Percentiles rank a stretch among this genome's conserved stretches.
phyloP scores from a whole-genome alignment of 2,113 vertebrate genomes.

The Protomyctophum bolini region DNA sequence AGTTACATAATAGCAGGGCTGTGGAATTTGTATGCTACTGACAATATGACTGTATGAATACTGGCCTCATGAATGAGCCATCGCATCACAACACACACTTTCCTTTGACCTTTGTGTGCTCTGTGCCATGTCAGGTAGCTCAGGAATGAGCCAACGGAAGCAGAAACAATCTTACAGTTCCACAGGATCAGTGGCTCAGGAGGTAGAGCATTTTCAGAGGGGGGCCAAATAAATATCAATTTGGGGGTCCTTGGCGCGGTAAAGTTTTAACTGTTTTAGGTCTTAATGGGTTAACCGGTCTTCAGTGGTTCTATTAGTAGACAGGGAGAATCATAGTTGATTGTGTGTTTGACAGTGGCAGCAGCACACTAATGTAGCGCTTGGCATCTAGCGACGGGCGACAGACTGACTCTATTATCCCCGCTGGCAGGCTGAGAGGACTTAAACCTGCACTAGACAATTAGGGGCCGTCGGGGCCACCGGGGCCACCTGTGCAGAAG shows the following conservation, averaged over 20 bases:
- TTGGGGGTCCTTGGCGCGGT: too few relatives aligned
- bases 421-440: constrained; percentile 33
- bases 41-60: too few relatives aligned
- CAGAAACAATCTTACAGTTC: constrained; percentile 70
- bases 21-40: too few relatives aligned
- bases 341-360: constrained; percentile 27
- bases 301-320: not conserved
- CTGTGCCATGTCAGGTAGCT: constrained; percentile 50
- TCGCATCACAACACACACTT: too few relatives aligned
- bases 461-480: constrained; percentile 39
- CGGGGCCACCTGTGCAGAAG: constrained; percentile 79
- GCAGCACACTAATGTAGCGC: constrained; percentile 43
- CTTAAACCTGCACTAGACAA: constrained; percentile 37
- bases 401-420: constrained; percentile 24
- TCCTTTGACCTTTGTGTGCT: too few relatives aligned
- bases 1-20: too few relatives aligned
- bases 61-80: too few relatives aligned
- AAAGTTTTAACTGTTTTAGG: too few relatives aligned
- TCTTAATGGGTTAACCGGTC: too few relatives aligned
- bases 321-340: constrained; percentile 14
- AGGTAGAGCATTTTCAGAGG: too few relatives aligned
- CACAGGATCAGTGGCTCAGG: constrained; percentile 23
- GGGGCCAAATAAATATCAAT: too few relatives aligned
- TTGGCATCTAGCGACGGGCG: constrained; percentile 25
- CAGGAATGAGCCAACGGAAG: constrained; percentile 65